A percentile compares a stretch with the other conserved stretches of the same genome.
phyloP scores from a whole-genome alignment of 1,140 invertebrate species.

The Drosophila fuyamai region DNA sequence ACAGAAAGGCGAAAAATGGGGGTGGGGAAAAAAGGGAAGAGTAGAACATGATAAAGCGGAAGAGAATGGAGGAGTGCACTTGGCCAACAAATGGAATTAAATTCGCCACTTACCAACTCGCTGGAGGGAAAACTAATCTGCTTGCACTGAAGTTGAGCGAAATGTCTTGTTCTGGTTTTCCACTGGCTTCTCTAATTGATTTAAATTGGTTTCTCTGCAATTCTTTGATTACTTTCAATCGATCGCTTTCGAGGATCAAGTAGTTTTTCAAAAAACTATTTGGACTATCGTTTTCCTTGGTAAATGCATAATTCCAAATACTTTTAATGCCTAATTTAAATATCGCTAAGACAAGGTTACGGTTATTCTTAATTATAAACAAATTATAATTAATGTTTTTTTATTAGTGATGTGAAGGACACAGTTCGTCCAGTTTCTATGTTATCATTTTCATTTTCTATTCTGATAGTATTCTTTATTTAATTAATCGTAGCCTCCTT shows the following conservation, averaged over 20 bases:
- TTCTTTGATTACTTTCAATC: slow-evolving; percentile 21
- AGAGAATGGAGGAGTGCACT: slow-evolving; percentile 5
- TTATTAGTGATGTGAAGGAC: too few species aligned
- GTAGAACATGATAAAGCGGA: not conserved
- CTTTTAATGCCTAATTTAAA: too few species aligned
- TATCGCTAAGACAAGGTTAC: too few species aligned
- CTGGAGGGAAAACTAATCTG: slow-evolving; percentile 35
- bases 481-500: not conserved
- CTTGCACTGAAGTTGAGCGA: slow-evolving; percentile 23
- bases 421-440: too few species aligned
- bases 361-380: too few species aligned
- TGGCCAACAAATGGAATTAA: slow-evolving; percentile 44
- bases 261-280: too few species aligned
- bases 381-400: too few species aligned
- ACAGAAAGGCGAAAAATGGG: not conserved
- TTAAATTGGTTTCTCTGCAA: slow-evolving; percentile 19
- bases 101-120: slow-evolving; percentile 29
- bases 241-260: slow-evolving; percentile 1
- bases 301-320: too few species aligned
- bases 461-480: too few species aligned
- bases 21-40: not conserved
- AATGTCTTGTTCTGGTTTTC: slow-evolving; percentile 1
- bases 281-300: too few species aligned
- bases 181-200: slow-evolving; percentile 25
- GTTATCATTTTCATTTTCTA: too few species aligned